Percentiles rank a stretch among this genome's conserved stretches.
phyloP scores from a whole-genome alignment of 2,797 vertebrate genomes.

The Gymnoscopelus braueri region DNA sequence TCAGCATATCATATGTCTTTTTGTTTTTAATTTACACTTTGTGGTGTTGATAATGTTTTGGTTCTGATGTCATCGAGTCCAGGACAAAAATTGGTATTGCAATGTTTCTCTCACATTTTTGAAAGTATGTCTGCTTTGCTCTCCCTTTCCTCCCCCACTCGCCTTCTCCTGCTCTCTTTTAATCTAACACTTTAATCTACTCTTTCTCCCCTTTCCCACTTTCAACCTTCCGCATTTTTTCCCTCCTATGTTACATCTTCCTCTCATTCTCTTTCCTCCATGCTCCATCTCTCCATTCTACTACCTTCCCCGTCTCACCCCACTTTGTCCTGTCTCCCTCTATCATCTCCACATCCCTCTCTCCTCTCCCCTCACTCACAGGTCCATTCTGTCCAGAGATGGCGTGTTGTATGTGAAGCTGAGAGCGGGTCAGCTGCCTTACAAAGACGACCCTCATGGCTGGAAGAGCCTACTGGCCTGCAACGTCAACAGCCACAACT shows the following conservation, averaged over 20 bases:
- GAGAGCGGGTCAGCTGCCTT: constrained; percentile 94
- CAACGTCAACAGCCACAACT: constrained; percentile 86
- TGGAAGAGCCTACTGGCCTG: constrained; percentile 95
- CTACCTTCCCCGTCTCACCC: not conserved
- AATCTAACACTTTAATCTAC: not conserved
- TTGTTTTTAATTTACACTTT: too few species aligned
- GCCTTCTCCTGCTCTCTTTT: not conserved
- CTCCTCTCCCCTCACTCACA: constrained; percentile 65
- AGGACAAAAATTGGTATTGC: too few species aligned
- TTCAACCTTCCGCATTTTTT: not conserved
- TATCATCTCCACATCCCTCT: not conserved
- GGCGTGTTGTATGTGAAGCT: constrained; percentile 95
- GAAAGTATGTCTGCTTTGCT: constrained; percentile 2
- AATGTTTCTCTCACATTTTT: not conserved
- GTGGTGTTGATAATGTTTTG: too few species aligned
- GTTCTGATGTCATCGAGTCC: too few species aligned
- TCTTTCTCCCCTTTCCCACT: not conserved
- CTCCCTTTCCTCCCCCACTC: not conserved
- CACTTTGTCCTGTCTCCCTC: constrained; percentile 48
- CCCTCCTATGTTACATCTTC: not conserved
- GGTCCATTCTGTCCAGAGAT: constrained; percentile 93
- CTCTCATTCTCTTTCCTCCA: not conserved
- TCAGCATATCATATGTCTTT: too few species aligned
- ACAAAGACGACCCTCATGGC: constrained; percentile 97
- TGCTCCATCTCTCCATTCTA: not conserved